phyloP scores from a whole-genome alignment of 2,888 invertebrate species.

The Tetragnatha montana region DNA sequence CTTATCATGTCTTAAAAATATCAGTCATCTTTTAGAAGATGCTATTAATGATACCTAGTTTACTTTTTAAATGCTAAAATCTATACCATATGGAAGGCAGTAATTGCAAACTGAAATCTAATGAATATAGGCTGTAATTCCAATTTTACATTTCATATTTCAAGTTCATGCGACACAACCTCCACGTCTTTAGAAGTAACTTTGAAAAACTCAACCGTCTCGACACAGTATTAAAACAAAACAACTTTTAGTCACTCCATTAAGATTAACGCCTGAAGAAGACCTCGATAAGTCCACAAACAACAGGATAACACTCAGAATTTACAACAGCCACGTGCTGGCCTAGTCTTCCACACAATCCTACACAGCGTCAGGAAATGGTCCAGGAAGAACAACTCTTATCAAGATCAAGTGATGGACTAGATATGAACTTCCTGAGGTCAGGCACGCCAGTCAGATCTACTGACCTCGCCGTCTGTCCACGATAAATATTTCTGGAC shows the following conservation, averaged over 20 bases:
- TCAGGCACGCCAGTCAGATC: conserved; percentile 56
- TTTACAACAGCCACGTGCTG: background rate
- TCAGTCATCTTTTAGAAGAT: too few species aligned
- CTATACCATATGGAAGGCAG: too few species aligned
- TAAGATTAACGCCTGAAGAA: background rate
- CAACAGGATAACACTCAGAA: background rate
- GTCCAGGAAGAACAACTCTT: conserved; percentile 61
- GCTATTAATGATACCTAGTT: too few species aligned
- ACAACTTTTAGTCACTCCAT: background rate
- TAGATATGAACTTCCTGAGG: conserved; percentile 51
- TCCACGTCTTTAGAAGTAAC: too few species aligned
- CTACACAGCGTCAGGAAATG: conserved; percentile 56
- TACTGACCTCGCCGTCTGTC: conserved; percentile 63
- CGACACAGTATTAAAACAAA: background rate
- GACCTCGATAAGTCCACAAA: too few species aligned
- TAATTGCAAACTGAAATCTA: too few species aligned
- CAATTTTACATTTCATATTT: too few species aligned
- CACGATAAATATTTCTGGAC: conserved; percentile 65
- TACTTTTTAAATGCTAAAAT: too few species aligned
- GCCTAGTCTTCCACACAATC: conserved; percentile 6
- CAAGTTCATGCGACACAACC: too few species aligned
- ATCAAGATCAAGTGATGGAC: conserved; percentile 64
- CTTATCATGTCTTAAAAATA: too few species aligned
- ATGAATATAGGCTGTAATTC: too few species aligned
- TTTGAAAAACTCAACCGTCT: too few species aligned